Conservation (phyloP, 2,113 vertebrate species). For the Puffinus mauretanicus region DNA sequence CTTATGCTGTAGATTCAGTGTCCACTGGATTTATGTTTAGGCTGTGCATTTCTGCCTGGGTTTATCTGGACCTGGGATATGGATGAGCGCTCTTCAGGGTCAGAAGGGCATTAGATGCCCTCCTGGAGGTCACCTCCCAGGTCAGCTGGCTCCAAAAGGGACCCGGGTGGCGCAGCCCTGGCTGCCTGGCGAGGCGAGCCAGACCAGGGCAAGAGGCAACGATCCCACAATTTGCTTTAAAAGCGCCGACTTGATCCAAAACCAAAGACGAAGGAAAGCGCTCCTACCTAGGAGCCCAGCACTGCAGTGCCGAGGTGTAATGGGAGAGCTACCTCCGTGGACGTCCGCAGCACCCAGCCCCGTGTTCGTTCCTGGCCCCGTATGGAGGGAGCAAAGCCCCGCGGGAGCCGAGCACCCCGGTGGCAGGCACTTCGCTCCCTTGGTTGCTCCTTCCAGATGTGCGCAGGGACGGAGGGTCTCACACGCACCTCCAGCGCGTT, state of each 20-base stretch:
- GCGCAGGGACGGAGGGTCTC: neutral
- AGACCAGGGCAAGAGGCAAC: fast-evolving
- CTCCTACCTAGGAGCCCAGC: neutral
- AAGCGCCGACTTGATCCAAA: neutral
- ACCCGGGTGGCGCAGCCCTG: neutral
- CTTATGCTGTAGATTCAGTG: neutral
- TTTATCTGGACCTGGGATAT: neutral
- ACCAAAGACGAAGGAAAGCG: neutral
- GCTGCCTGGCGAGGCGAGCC: neutral
- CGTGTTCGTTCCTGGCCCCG: fast-evolving
- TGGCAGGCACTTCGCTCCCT: neutral
- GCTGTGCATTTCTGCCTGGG: neutral
- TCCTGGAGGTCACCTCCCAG: neutral
- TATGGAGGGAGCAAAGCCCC: neutral
- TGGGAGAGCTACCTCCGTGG: neutral
- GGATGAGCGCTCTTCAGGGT: neutral
- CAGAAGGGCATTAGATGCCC: neutral
- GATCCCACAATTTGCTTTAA: neutral
- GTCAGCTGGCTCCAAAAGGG: neutral
- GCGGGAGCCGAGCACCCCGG: fast-evolving
- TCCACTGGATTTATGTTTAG: neutral
- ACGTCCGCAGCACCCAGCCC: neutral
- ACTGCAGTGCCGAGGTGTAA: neutral
- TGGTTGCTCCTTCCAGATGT: neutral
- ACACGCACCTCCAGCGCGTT: fast-evolving